Evolutionary conservation across 2,797 vertebrate species (phyloP), one percentile per base, ranked within the genome.

Genomic region (Poecilia wingei): DNA sequence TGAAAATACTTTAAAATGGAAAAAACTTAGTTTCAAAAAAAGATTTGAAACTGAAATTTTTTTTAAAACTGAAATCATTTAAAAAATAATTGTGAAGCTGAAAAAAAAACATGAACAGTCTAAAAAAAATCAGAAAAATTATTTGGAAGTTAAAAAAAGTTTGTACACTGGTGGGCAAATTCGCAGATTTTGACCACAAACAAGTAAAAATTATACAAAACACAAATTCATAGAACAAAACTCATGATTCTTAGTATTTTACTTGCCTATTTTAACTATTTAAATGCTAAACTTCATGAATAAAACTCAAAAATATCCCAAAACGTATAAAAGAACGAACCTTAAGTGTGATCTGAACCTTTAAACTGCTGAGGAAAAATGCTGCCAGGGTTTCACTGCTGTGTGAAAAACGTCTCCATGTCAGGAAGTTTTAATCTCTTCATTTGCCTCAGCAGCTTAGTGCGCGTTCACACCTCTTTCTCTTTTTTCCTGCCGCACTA

Each of bases 371-470:
- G 31, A 28, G 71, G 75, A 68, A 53, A 53, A 33, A 80, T 55
- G 36, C 49, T 8, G 28, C 61, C 31, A 59, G 55, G 25, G 75
- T 82, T 81, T 78, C 68, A 51, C 25, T 81, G 64, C 79, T 78
- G 76, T 83, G 73, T 81, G 77, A 61, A 77, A 80, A 86, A 72
- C 75, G 28, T 59, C 72, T 77, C 36, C 22, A 41, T 70, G 76
- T 81, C 76, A 1, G 51, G 45, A 49, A 69, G 28, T 76, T 87
- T 70, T 85, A 84, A 86, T 91, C 90, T 86, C 73, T 43, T 83
- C 72, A 49, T 85, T 84, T 64, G 53, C 72, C 80, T 81, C 74
- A 79, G 82, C 78, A 45, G 83, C 64, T 90, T 71, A 39, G 22
- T 82, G 79, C 78, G 45, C 79, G 80, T 85, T 84, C 74, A 72